Evolutionary conservation across 2,888 invertebrate genomes (phyloP), one percentile per base, ranked within the genome.

Genomic region (Drosophila melanosoma): DNA sequence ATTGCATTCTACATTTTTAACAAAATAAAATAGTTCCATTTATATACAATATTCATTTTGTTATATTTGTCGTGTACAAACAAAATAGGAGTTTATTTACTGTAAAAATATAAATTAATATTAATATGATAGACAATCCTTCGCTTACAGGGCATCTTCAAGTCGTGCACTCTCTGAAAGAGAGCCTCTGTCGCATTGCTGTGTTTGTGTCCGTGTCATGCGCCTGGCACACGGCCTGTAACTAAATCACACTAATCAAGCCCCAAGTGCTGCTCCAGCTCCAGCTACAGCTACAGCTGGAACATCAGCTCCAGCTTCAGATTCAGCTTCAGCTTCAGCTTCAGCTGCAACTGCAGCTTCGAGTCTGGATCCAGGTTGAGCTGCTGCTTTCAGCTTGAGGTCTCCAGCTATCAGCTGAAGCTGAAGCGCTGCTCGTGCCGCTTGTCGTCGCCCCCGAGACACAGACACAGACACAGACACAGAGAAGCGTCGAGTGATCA

Each of bases 151-250:
- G 58, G 67, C 59, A 75, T 56, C 35, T 56, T 1, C 1, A 0
- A 11, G 51, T 53, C 49, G 48, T 10, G 17, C 10, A 49, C n/a
- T 17, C 20, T 35, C 33, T 62, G 32, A 48, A 8, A 15, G 49
- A 11, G 32, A 7, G 12, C 3, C 23, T 36, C 36, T 29, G 68
- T 36, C 35, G 42, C 23, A 49, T 53, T 20, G 26, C 17, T 69
- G 33, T 61, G 35, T 67, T 26, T 72, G 61, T 66, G 76, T 68
- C 63, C 79, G 88, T 87, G 84, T 87, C 86, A 87, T 87, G 86
- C 89, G 87, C 87, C 78, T 82, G 87, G 89, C 87, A 87, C 87
- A 87, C 87, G 87, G 89, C 89, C 87, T 89, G 87, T 87, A 87
- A 87, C 87, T 87, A 87, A 87, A 87, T 87, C 87, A 87, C 87